Evolutionary conservation across 2,888 invertebrate species (phyloP), one percentile per base, ranked within the genome.

Genomic region (Invenusta paracnida): DNA sequence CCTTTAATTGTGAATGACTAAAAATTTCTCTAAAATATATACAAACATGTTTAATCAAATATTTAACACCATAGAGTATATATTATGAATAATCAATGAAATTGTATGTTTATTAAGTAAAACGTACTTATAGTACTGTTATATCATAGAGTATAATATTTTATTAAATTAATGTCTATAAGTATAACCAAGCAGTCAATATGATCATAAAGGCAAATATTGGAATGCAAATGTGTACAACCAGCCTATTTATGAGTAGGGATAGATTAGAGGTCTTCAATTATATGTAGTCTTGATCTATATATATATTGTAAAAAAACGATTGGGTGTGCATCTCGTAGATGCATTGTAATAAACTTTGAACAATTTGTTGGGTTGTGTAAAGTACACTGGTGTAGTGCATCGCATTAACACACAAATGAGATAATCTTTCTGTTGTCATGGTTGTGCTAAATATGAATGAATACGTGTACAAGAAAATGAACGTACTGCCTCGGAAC

Each of bases 1-100:
- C 73, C 73, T 73, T 73, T 73, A 73, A 73, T 73, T 73, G 73
- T 73, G 73, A 23, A 73, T n/a, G 25, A 73, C 73, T 73, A 13
- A 13, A 73, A 73, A 73, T 73, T 73, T n/a, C 5, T 48, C 17
- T 48, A 11, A 48, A 11, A 17, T 48, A 48, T 48, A 17, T 17
- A 48, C 5, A 48, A 5, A 48, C 17, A 48, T 48, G 48, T 48
- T 48, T 17, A 48, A 48, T 48, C 48, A 48, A 48, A 48, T 48
- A 11, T 17, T 17, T 5, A 5, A 48, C 48, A 48, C 17, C 48
- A 11, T 48, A 48, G 48, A 48, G 48, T 48, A 48, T 48, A 48
- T n/a, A n/a, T n/a, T n/a, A n/a, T 48, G 48, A 48, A 48, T 48
- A 48, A 48, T 48, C 17, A 48, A 11, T 48, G 48, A 5, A 48